Evolutionary conservation across 2,888 invertebrate genomes (phyloP).

Genomic region (Hyles lineata): DNA sequence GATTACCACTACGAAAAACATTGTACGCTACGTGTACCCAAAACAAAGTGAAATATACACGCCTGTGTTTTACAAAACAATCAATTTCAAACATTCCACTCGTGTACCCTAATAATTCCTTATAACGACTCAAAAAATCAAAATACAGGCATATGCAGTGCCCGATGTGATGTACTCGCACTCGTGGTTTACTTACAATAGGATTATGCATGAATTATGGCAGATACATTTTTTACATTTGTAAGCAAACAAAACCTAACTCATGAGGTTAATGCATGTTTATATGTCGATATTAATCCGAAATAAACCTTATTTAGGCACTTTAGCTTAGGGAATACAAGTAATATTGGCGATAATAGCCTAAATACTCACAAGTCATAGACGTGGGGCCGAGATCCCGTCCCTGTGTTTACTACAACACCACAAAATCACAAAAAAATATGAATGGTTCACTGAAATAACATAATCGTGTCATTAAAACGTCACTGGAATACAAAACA

Average conservation of each 20-base stretch:
- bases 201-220: conserved; percentile 47
- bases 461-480: conserved; percentile 69
- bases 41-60: conserved; percentile 26
- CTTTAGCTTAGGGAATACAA: conserved; percentile 52
- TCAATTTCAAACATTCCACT: conserved; percentile 26
- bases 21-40: conserved; percentile 31
- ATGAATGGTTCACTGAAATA: conserved; percentile 68
- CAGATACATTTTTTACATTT: conserved; percentile 56
- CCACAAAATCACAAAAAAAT: conserved; percentile 63
- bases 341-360: conserved; percentile 62
- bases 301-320: conserved; percentile 48
- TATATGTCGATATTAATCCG: conserved; percentile 46
- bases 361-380: conserved; percentile 83
- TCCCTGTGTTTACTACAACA: conserved; percentile 83
- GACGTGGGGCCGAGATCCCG: conserved; percentile 82
- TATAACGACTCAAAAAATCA: background rate
- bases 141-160: background rate
- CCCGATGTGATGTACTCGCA: conserved; percentile 41
- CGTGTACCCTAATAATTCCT: background rate
- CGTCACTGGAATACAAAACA: conserved; percentile 65
- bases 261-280: conserved; percentile 65
- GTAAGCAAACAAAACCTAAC: conserved; percentile 60
- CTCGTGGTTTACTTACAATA: conserved; percentile 55
- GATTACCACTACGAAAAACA: conserved; percentile 28
- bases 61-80: conserved; percentile 27